A percentile compares a stretch with the other conserved stretches of the same genome.
Conservation (phyloP, 2,797 vertebrate species). For the Paedocypris micromegethes region DNA sequence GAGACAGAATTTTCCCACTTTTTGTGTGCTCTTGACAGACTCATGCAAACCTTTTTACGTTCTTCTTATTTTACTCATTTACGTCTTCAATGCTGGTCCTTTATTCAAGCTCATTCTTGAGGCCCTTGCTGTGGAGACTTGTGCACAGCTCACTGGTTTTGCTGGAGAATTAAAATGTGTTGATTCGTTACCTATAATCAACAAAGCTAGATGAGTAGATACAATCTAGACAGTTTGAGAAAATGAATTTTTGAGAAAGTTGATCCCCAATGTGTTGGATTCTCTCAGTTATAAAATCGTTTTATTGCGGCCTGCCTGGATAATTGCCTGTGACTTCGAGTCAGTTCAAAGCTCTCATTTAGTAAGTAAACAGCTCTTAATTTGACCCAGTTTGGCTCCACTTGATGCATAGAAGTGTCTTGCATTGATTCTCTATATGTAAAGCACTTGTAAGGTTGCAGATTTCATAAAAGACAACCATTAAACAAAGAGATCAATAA, state of each 20-base stretch:
- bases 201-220: neutral
- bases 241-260: constrained; percentile 7
- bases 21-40: constrained; percentile 55
- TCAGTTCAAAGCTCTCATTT: constrained; percentile 2
- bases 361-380: constrained; percentile 21
- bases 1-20: constrained; percentile 72
- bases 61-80: constrained; percentile 24
- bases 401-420: constrained; percentile 18
- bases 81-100: constrained; percentile 18
- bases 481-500: too few species aligned
- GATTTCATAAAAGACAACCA: too few species aligned
- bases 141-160: neutral
- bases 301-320: constrained; percentile 14
- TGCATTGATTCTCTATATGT: constrained; percentile 2
- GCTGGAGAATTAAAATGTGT: neutral
- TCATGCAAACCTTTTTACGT: constrained; percentile 56
- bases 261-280: neutral
- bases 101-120: constrained; percentile 2
- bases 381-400: constrained; percentile 16
- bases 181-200: too few species aligned
- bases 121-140: neutral
- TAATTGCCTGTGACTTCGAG: constrained; percentile 24
- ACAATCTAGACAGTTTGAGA: neutral
- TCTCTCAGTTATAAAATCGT: neutral
- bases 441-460: neutral